A percentile compares a stretch with the other conserved stretches of the same genome.
phyloP scores from a whole-genome alignment of 1,140 invertebrate species.

The Listronotus oregonensis region DNA sequence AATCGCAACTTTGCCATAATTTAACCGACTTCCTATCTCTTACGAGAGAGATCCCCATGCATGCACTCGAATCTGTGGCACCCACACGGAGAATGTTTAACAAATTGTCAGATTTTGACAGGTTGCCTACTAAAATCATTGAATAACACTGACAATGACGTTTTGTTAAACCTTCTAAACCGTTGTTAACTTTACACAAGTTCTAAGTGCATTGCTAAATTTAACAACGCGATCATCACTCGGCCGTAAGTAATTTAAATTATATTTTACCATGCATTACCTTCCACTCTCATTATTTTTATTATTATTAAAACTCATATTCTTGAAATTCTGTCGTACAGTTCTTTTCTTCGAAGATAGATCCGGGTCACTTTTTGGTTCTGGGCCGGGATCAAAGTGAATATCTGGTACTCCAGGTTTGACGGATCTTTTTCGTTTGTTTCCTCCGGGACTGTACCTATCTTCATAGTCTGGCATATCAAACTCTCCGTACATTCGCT shows the following conservation, averaged over 20 bases:
- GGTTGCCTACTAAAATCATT: too few relatives aligned
- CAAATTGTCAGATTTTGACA: too few relatives aligned
- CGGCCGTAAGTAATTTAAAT: too few relatives aligned
- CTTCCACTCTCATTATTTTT: conserved; percentile 65
- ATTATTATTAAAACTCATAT: conserved; percentile 58
- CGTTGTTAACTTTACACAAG: too few relatives aligned
- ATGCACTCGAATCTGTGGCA: too few relatives aligned
- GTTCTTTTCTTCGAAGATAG: conserved; percentile 59
- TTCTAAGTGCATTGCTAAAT: too few relatives aligned
- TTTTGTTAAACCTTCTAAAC: not conserved
- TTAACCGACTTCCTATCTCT: too few relatives aligned
- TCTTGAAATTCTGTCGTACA: conserved; percentile 61
- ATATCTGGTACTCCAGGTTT: conserved; percentile 61
- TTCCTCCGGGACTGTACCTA: conserved; percentile 35
- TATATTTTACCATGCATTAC: conserved; percentile 49
- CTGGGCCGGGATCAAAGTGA: conserved; percentile 54
- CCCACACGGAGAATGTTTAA: too few relatives aligned
- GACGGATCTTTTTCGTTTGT: conserved; percentile 59
- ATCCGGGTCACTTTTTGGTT: conserved; percentile 44
- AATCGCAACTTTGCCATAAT: too few relatives aligned
- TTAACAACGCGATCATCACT: too few relatives aligned
- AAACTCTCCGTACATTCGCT: conserved; percentile 90
- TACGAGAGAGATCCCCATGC: too few relatives aligned
- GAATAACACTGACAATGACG: too few relatives aligned
- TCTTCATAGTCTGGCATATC: conserved; percentile 62